phyloP scores from a whole-genome alignment of 2,888 invertebrate genomes.

The Cabera pusaria region DNA sequence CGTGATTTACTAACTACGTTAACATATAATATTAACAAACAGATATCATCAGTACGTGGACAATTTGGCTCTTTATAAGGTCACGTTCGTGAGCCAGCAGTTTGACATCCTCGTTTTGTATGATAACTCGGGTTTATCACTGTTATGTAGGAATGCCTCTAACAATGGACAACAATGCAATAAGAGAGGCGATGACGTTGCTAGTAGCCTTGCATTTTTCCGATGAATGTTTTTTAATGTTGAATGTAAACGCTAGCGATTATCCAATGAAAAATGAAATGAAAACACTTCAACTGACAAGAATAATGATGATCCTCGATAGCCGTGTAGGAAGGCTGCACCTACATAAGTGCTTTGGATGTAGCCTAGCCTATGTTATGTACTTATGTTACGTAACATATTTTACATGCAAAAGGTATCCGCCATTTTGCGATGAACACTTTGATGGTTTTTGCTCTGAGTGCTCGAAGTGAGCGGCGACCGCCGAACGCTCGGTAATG shows the following conservation, averaged over 20 bases:
- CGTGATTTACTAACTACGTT: slow-evolving; percentile 7
- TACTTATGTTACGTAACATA: slow-evolving; percentile 57
- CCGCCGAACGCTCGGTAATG: slow-evolving; percentile 37
- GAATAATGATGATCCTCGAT: slow-evolving; percentile 64
- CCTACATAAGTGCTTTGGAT: slow-evolving; percentile 22
- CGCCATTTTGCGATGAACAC: slow-evolving; percentile 71
- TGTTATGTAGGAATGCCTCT: slow-evolving; percentile 19
- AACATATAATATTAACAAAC: slow-evolving; percentile 3
- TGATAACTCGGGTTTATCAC: slow-evolving; percentile 19
- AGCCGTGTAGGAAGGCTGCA: slow-evolving; percentile 47
- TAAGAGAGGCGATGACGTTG: slow-evolving; percentile 32
- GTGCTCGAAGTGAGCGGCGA: slow-evolving; percentile 66
- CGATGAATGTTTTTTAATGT: slow-evolving; percentile 55
- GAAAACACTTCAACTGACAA: slow-evolving; percentile 61
- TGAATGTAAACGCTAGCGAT: slow-evolving; percentile 49
- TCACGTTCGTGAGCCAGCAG: slow-evolving; percentile 28
- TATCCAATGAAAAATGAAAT: slow-evolving; percentile 66
- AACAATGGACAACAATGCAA: no score
- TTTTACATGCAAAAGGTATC: slow-evolving; percentile 53
- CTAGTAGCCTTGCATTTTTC: slow-evolving; percentile 59
- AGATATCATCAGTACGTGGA: slow-evolving; percentile 16
- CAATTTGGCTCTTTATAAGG: slow-evolving; percentile 26
- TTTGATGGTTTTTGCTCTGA: slow-evolving; percentile 63
- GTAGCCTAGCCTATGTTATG: slow-evolving; percentile 44
- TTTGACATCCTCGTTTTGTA: slow-evolving; percentile 19